Evolutionary conservation across 2,797 vertebrate genomes (phyloP).

Genomic region (Gallinago solitaria): DNA sequence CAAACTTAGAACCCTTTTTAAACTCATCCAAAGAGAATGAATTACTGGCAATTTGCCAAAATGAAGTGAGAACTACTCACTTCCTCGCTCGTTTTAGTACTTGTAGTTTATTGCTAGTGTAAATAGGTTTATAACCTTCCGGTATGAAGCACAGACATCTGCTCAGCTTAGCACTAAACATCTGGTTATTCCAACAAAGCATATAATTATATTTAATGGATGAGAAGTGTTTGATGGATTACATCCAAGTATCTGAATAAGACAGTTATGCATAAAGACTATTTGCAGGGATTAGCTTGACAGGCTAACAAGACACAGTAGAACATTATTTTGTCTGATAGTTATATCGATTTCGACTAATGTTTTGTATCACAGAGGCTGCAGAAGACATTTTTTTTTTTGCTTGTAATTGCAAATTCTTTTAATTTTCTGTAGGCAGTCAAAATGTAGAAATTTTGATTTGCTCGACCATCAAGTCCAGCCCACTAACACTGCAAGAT

Average conservation of each 20-base stretch:
- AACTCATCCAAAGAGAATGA: neutral
- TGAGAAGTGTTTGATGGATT: conserved; percentile 74
- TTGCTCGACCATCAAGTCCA: neutral
- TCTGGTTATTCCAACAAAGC: conserved; percentile 78
- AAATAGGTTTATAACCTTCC: conserved; percentile 77
- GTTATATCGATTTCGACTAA: neutral
- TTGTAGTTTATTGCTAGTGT: conserved; percentile 58
- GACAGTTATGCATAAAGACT: conserved; percentile 61
- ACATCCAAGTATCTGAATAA: conserved; percentile 69
- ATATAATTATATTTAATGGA: conserved; percentile 79
- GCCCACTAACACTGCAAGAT: neutral
- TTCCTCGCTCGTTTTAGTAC: conserved; percentile 67
- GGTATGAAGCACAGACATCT: conserved; percentile 72
- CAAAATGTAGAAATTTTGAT: neutral
- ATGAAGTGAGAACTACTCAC: conserved; percentile 31
- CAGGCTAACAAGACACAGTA: conserved; percentile 46
- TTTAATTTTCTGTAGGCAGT: neutral
- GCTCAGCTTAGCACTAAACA: conserved; percentile 74
- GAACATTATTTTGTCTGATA: conserved; percentile 24
- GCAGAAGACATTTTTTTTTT: neutral
- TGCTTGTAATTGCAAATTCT: neutral
- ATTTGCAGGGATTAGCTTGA: conserved; percentile 53
- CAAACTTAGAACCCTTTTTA: neutral
- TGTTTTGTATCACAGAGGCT: neutral
- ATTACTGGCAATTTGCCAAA: conserved; percentile 10